phyloP scores from a whole-genome alignment of 2,113 vertebrate species.

The Ictalurus furcatus region DNA sequence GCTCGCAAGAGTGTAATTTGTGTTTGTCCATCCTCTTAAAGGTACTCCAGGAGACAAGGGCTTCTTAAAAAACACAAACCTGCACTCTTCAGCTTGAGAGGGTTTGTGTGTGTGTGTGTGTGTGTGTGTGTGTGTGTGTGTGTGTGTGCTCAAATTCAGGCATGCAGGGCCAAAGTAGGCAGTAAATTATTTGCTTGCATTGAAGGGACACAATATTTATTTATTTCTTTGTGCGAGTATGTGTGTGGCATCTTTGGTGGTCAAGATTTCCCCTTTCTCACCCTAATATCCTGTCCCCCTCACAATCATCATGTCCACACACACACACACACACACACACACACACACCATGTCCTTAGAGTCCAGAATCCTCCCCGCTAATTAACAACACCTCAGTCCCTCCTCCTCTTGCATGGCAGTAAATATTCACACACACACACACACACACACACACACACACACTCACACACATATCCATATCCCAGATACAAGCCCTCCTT shows the following conservation, averaged over 20 bases:
- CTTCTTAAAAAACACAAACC: conserved; percentile 71
- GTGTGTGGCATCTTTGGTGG: conserved; percentile 88
- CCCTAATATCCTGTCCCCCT: conserved; percentile 90
- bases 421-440: conserved; percentile 79
- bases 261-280: conserved; percentile 84
- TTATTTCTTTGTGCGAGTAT: conserved; percentile 68
- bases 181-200: conserved; percentile 73
- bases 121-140: conserved; percentile 11
- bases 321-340: conserved; percentile 77
- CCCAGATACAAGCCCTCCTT: conserved; percentile 81
- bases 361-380: conserved; percentile 96
- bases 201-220: conserved; percentile 70
- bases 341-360: conserved; percentile 75
- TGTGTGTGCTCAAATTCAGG: conserved; percentile 26
- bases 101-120: conserved; percentile 28
- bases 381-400: conserved; percentile 86
- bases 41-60: conserved; percentile 72
- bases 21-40: conserved; percentile 68
- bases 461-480: conserved; percentile 58
- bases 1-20: conserved; percentile 33
- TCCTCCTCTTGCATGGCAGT: conserved; percentile 76
- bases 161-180: conserved; percentile 58
- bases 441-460: conserved; percentile 59
- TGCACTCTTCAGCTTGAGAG: conserved; percentile 70
- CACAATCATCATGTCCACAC: conserved; percentile 80